Base-by-base conservation (phyloP, 2,797 vertebrate species). In the Ctenosaura bakeri region DNA sequence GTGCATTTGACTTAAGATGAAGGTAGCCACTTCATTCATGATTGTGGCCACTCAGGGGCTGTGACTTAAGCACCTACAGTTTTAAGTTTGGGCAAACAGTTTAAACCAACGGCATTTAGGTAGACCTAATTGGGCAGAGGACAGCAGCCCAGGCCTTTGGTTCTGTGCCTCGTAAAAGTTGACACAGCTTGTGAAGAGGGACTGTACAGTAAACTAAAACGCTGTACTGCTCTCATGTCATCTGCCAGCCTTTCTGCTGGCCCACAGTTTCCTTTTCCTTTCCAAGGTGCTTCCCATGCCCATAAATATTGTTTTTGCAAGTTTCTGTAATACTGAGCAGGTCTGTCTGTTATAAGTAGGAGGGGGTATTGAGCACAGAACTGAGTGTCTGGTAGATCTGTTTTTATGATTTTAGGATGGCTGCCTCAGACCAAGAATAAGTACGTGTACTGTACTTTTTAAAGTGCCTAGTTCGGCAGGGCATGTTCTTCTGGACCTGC, bases 141-240 rank as follows among this genome's bases (percentile, higher is more conserved):
- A 73, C 62, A 66, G 62, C 59, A 38, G 24, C 89, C 88, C 88
- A 62, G 86, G n/a, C 81, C 56, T 88, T 93, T 90, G 91, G 78
- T 81, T 73, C 38, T 46, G 13, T 52, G n/a, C 83, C 94, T 90
- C 46, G 46, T 91, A 38, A 88, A 91, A 90, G 83, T 93, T 95
- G 92, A 73, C 86, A 91, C 35, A 92, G 87, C 52, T 92, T 91
- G 52, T 69, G 81, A 59, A 78, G 80, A 93, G 42, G 0, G 0
- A 73, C 91, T 93, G 77, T 79, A 91, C 8, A 93, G 85, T 84
- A 91, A 92, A 88, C 52, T 84, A 92, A 93, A 88, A 12, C 22
- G 77, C 59, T 92, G 69, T 69, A 88, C 66, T 20, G 88, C 64
- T 90, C 88, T 87, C 64, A 84, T 77, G 54, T 85, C 80, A 83